Percentiles rank a stretch among this genome's conserved stretches.
Conservation (phyloP, 2,113 vertebrate species). For the Bubo scandiacus region DNA sequence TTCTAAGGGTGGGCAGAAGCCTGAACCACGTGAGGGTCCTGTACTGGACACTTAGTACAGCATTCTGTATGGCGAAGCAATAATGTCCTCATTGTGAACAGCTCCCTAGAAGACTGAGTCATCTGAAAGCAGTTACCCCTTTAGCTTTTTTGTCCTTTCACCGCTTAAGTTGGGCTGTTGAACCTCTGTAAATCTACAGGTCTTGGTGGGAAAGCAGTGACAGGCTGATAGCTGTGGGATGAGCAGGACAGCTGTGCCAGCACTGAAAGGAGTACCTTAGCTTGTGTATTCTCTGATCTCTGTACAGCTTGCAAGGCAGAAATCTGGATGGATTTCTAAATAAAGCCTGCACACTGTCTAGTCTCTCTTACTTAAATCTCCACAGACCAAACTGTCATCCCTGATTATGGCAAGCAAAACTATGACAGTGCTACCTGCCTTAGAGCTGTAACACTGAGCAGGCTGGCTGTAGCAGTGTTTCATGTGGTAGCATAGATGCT, state of each 20-base stretch:
- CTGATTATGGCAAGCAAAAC: neutral
- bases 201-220: neutral
- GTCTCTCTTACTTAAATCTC: constrained; percentile 8
- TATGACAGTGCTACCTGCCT: neutral
- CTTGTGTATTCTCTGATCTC: neutral
- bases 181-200: neutral
- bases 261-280: neutral
- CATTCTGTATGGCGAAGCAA: neutral
- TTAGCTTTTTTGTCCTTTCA: neutral
- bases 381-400: constrained; percentile 2
- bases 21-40: neutral
- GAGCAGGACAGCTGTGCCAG: neutral
- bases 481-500: neutral
- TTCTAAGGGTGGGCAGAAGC: neutral
- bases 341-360: neutral
- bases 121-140: neutral
- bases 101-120: neutral
- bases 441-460: neutral
- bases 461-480: neutral
- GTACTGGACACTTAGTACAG: neutral
- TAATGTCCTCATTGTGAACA: rapidly evolving
- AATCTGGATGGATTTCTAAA: constrained; percentile 35
- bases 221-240: neutral
- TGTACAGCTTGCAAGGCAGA: constrained; percentile 17
- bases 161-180: neutral